Evolutionary conservation across 2,888 invertebrate species (phyloP).

Genomic region (Orchesellides sinensis): DNA sequence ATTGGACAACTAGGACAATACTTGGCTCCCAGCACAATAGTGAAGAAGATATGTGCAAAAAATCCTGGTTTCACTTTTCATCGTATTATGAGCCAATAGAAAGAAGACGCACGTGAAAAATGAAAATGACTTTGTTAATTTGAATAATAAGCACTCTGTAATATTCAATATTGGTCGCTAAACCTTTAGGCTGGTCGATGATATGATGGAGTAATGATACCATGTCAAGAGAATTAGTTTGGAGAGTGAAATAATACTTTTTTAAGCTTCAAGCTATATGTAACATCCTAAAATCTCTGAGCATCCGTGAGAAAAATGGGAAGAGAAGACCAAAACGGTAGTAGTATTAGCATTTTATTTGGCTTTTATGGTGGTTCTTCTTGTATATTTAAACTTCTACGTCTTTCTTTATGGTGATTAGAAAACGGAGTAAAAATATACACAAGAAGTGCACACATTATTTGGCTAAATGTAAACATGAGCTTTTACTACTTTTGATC

Average conservation of each 20-base stretch:
- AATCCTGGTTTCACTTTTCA: constrained; percentile 37
- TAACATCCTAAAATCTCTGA: not conserved
- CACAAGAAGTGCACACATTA: too few species aligned
- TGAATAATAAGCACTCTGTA: not conserved
- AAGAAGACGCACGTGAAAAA: not conserved
- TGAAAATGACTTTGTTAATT: not conserved
- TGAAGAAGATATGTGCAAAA: not conserved
- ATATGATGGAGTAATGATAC: not conserved
- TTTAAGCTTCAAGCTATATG: not conserved
- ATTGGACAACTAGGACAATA: constrained; percentile 35
- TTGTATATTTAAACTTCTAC: too few species aligned
- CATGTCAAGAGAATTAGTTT: not conserved
- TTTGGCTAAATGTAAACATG: too few species aligned
- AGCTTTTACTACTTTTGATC: not conserved
- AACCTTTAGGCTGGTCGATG: constrained; percentile 37
- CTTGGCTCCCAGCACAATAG: constrained; percentile 25
- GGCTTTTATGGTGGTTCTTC: not conserved
- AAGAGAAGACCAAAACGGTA: too few species aligned
- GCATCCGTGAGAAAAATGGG: constrained; percentile 54
- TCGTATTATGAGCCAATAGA: not conserved
- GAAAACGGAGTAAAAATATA: not conserved
- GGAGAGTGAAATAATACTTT: not conserved
- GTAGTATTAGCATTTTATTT: not conserved
- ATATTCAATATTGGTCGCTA: constrained; percentile 19
- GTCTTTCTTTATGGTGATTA: not conserved